phyloP scores from a whole-genome alignment of 1,140 invertebrate genomes.

The Camponotus floridanus region DNA sequence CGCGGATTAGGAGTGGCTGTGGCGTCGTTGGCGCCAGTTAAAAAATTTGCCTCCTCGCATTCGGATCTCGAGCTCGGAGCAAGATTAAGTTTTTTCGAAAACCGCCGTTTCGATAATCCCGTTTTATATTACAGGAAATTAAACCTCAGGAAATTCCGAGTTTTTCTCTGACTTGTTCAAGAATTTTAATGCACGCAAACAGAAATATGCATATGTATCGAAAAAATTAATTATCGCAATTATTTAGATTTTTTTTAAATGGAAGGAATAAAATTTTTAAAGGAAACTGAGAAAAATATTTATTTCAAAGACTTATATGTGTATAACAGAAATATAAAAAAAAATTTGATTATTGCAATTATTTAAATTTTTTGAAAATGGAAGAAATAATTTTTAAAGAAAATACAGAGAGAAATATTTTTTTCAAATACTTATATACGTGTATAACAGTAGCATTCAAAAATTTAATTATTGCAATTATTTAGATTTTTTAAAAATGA shows the following conservation, averaged over 20 bases:
- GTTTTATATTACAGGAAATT: slow-evolving; percentile 36
- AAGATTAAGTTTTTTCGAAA: slow-evolving; percentile 28
- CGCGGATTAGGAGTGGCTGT: slow-evolving; percentile 51
- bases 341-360: slow-evolving; percentile 37
- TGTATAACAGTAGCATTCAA: too few species aligned
- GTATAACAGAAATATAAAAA: not conserved
- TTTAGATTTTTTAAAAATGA: too few species aligned
- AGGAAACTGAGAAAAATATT: not conserved
- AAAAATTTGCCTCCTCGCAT: slow-evolving; percentile 57
- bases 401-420: not conserved
- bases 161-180: not conserved
- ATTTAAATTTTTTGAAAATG: not conserved
- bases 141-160: slow-evolving; percentile 1
- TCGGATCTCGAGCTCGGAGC: slow-evolving; percentile 6
- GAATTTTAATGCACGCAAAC: slow-evolving; percentile 24
- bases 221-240: slow-evolving; percentile 9
- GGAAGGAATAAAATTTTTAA: slow-evolving; percentile 3
- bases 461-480: too few species aligned
- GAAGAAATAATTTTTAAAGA: slow-evolving; percentile 9
- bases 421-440: too few species aligned
- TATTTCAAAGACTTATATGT: too few species aligned
- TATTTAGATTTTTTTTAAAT: not conserved
- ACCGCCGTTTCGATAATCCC: slow-evolving; percentile 37
- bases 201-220: not conserved
- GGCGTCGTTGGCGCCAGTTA: not conserved